Evolutionary conservation across 2,797 vertebrate genomes (phyloP).

Genomic region (Myotis myotis): DNA sequence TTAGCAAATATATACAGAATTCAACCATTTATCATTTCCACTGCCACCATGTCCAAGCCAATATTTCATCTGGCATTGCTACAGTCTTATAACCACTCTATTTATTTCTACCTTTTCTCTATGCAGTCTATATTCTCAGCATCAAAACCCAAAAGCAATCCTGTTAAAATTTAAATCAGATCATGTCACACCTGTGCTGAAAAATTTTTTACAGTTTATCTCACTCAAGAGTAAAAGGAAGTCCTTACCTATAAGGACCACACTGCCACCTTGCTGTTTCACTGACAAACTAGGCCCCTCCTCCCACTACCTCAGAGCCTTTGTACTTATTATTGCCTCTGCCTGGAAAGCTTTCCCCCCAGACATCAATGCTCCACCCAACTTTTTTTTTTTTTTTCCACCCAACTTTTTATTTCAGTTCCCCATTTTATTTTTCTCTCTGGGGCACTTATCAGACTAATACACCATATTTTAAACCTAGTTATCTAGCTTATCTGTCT

Average conservation of each 20-base stretch:
- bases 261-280: not conserved
- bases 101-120: not conserved
- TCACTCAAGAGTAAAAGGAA: not conserved
- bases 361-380: not conserved
- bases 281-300: not conserved
- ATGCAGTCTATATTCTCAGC: not conserved
- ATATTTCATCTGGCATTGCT: not conserved
- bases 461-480: not conserved
- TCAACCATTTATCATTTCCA: not conserved
- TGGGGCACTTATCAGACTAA: not conserved
- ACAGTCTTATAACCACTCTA: not conserved
- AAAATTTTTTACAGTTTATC: not conserved
- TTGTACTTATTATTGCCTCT: not conserved
- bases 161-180: conserved; percentile 20
- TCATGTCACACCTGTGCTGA: not conserved
- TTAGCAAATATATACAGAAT: conserved; percentile 10
- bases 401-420: not conserved
- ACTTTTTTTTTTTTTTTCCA: no score
- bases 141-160: not conserved
- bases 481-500: conserved; percentile 28
- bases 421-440: conserved; percentile 3
- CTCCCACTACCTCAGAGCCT: not conserved
- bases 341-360: not conserved
- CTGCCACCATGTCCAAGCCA: not conserved
- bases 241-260: not conserved